Base-by-base conservation (phyloP, 2,113 vertebrate species). In the Speoplatyrhinus poulsoni region DNA sequence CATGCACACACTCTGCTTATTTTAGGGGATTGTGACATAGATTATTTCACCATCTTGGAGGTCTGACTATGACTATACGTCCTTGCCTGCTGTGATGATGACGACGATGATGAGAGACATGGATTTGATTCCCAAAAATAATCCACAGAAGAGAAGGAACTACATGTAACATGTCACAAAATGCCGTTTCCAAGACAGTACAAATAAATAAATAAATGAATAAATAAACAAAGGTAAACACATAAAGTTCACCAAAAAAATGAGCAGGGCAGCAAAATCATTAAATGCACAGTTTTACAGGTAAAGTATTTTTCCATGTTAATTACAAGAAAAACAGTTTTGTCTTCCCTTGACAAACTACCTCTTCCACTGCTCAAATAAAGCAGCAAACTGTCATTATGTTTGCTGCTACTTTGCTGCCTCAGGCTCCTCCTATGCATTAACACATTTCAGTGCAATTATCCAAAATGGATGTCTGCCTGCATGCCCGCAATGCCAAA, bases 381-480 rank as follows among this genome's bases (percentile, higher is more conserved):
- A 80, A n/a, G 36, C 15, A 67, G 32, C 46, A 57, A 85, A 85
- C 77, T 83, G 82, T 84, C 86, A 86, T 88, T 83, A 86, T 85
- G 80, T 82, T 81, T 82, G 81, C 58, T 83, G 87, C 76, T 76
- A 82, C 80, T 65, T 77, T 75, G 75, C 80, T 75, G 85, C 86
- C 85, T 75, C 55, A 70, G 77, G 88, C 85, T 72, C 62, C 85
- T 72, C 62, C 66, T 83, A 73, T 62, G 79, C 81, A 84, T 82
- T 81, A 85, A 86, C 85, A 83, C 84, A 89, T 90, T 85, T 89
- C 81, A 81, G 78, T 78, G 81, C 81, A 86, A 90, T 92, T 92
- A 92, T 86, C 79, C 78, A 79, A 85, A 88, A 88, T 83, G 81
- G 77, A 84, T 79, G 80, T 89, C 75, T 81, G 80, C 70, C 80